These are phyloP conservation scores for Spisula solida DNA, from an alignment of 2,888 invertebrate species.

Conservation along the genomic window DNA sequence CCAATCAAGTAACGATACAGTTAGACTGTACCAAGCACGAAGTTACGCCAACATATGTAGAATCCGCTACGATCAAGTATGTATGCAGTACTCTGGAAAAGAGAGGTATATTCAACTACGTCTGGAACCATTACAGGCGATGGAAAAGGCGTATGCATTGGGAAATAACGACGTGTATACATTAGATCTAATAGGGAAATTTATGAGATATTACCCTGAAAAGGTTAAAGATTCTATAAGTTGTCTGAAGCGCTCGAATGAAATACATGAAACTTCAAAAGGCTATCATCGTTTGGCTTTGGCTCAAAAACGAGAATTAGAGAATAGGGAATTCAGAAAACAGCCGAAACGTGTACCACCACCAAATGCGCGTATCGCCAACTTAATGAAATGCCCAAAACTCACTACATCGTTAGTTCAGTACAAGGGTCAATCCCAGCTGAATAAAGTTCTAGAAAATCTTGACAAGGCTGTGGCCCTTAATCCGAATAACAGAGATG, in stretches of 20 bases:
- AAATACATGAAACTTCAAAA: not conserved
- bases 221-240: not conserved
- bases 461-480: not conserved
- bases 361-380: not conserved
- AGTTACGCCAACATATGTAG: conserved; percentile 21
- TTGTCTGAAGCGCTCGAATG: not conserved
- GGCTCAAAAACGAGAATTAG: not conserved
- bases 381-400: not conserved
- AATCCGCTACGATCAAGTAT: not conserved
- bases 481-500: not conserved
- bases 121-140: not conserved
- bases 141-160: not conserved
- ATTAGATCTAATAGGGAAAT: not conserved
- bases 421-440: not conserved
- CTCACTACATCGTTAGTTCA: not conserved
- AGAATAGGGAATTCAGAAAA: not conserved
- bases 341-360: not conserved
- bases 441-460: not conserved
- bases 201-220: not conserved
- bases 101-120: not conserved
- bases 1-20: not conserved
- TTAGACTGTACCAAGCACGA: not conserved
- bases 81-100: not conserved
- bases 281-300: not conserved
- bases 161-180: not conserved